Percentiles rank a stretch among this genome's conserved stretches.
Evolutionary conservation across 2,113 vertebrate genomes (phyloP).

Genomic region (Suncus etruscus): DNA sequence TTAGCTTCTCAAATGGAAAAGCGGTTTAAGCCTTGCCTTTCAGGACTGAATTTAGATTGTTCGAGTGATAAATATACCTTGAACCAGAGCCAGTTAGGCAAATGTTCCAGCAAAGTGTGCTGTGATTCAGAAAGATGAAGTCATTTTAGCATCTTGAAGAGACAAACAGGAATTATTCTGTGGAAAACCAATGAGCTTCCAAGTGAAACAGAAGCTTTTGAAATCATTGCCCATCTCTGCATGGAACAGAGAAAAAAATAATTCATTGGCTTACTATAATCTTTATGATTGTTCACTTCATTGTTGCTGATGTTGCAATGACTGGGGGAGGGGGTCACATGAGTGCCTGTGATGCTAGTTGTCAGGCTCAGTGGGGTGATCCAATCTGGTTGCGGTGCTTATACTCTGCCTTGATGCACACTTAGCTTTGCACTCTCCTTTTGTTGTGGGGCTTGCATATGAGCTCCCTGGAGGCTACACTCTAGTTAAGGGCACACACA

Average conservation of each 20-base stretch:
- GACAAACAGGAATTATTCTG: background rate
- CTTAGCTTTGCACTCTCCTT: too few species aligned
- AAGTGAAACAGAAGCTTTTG: constrained; percentile 3
- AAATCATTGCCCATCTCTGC: background rate
- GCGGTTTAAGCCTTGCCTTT: background rate
- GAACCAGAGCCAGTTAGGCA: background rate
- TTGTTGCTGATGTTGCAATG: too few species aligned
- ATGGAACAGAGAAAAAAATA: background rate
- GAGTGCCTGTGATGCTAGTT: too few species aligned
- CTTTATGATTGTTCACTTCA: too few species aligned
- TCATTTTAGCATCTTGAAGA: background rate
- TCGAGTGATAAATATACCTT: background rate
- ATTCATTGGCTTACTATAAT: background rate
- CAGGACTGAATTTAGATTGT: background rate
- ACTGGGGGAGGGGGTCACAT: too few species aligned
- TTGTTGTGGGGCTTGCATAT: too few species aligned
- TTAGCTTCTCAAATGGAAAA: background rate
- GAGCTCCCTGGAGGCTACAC: too few species aligned
- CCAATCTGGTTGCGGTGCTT: too few species aligned
- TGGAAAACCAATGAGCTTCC: background rate
- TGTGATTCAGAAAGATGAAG: background rate
- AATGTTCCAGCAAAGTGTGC: background rate
- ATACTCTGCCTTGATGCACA: too few species aligned
- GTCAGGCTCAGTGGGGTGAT: too few species aligned
- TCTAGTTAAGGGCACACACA: too few species aligned